phyloP scores from a whole-genome alignment of 1,140 invertebrate genomes.

The Drosophila cardini region DNA sequence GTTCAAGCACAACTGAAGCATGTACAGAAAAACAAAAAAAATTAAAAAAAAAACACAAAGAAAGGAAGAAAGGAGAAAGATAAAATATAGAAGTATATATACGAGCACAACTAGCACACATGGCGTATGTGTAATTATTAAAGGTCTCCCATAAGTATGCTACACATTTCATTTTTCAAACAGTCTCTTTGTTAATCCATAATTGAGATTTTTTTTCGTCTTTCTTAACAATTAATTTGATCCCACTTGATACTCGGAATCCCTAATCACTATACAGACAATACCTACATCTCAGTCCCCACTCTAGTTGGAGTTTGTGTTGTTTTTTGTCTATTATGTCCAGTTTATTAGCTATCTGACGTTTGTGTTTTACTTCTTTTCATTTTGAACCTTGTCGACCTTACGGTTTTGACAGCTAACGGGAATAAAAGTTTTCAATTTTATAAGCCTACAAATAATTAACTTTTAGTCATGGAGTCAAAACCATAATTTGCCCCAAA shows the following conservation, averaged over 20 bases:
- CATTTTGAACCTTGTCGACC: conserved; percentile 9
- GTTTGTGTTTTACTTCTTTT: conserved; percentile 2
- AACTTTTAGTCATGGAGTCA: conserved; percentile 29
- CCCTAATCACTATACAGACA: too few relatives aligned
- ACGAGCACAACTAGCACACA: not conserved
- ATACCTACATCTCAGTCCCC: too few relatives aligned
- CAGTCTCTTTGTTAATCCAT: not conserved
- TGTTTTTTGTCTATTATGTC: not conserved
- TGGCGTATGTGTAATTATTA: not conserved
- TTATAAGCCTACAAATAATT: conserved; percentile 45
- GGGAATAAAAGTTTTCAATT: conserved; percentile 31
- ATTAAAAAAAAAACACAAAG: not conserved
- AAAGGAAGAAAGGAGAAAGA: not conserved
- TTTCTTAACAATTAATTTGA: too few relatives aligned
- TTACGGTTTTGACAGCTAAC: conserved; percentile 43
- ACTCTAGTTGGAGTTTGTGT: too few relatives aligned
- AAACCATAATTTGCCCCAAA: conserved; percentile 3
- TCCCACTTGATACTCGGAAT: too few relatives aligned
- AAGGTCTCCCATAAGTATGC: conserved; percentile 11
- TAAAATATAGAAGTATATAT: not conserved
- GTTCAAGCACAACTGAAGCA: conserved; percentile 27
- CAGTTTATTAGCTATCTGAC: conserved; percentile 12
- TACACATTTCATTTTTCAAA: not conserved
- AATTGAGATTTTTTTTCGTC: not conserved
- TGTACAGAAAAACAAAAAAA: conserved; percentile 11